Conservation (phyloP, 2,113 vertebrate genomes). For the Apodemus sylvaticus region DNA sequence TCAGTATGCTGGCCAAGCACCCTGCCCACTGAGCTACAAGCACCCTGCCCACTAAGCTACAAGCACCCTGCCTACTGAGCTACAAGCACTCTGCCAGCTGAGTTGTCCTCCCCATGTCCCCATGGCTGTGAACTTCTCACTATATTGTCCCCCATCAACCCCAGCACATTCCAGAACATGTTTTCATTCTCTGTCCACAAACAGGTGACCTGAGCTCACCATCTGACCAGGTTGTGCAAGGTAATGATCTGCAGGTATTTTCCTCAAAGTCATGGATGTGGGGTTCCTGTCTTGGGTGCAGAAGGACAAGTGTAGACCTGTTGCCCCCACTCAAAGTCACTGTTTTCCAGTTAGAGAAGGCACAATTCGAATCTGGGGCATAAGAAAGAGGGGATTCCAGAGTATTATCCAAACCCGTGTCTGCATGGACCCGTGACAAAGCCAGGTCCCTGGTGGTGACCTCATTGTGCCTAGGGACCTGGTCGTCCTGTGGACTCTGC, state of each 20-base stretch:
- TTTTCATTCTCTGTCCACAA: neutral
- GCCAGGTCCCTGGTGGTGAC: neutral
- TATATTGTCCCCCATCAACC: rapidly evolving
- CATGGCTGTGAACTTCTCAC: neutral
- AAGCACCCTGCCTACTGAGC: neutral
- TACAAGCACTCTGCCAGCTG: neutral
- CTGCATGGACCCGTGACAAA: neutral
- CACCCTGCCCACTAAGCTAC: neutral
- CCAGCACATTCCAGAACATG: neutral
- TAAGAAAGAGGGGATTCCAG: neutral
- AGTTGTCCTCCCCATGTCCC: neutral
- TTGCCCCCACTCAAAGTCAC: neutral
- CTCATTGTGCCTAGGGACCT: neutral
- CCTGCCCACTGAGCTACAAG: neutral
- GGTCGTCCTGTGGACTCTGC: neutral
- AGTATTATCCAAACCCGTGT: neutral
- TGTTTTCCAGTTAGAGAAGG: neutral
- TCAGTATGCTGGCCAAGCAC: neutral
- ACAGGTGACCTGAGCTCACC: neutral
- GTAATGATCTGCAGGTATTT: neutral
- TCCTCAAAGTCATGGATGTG: neutral
- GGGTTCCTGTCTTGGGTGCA: neutral
- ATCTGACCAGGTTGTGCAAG: neutral
- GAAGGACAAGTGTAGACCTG: rapidly evolving
- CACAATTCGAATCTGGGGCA: too few species aligned